These are phyloP conservation scores for Idaea biselata DNA, from an alignment of 2,888 invertebrate species.

Conservation along the genomic window DNA sequence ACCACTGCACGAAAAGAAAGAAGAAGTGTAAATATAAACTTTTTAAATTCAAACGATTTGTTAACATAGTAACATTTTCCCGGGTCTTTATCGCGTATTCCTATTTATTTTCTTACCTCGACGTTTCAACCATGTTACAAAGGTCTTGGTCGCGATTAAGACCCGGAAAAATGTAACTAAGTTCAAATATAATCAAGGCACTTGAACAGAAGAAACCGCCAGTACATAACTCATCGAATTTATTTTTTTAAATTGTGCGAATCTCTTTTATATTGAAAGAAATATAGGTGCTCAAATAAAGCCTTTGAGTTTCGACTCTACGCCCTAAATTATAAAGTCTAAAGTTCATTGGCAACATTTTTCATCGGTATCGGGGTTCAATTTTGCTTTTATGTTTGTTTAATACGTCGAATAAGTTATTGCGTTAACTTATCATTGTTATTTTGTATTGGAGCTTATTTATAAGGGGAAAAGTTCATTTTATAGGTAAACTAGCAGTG, in stretches of 20 bases:
- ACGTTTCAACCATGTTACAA: too few relatives aligned
- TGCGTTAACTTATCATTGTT: neutral
- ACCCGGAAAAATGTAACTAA: too few relatives aligned
- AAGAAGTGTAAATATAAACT: too few relatives aligned
- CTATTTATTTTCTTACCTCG: too few relatives aligned
- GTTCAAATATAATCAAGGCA: too few relatives aligned
- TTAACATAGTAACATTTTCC: too few relatives aligned
- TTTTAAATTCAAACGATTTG: too few relatives aligned
- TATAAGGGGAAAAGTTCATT: neutral
- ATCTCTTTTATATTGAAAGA: neutral
- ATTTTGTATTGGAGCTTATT: neutral
- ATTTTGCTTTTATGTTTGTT: conserved; percentile 3
- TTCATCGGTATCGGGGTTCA: neutral
- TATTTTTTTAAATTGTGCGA: neutral
- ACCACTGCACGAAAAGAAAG: too few relatives aligned
- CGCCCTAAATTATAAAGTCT: neutral
- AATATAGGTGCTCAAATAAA: neutral
- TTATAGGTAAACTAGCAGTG: neutral
- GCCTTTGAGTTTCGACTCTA: neutral
- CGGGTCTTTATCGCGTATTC: too few relatives aligned
- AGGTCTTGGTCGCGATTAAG: too few relatives aligned
- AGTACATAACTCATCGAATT: neutral
- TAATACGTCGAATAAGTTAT: neutral
- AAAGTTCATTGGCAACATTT: neutral
- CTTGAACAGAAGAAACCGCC: neutral